These are phyloP conservation scores for Scomber scombrus DNA, from an alignment of 2,113 vertebrate genomes.

Conservation along the genomic window DNA sequence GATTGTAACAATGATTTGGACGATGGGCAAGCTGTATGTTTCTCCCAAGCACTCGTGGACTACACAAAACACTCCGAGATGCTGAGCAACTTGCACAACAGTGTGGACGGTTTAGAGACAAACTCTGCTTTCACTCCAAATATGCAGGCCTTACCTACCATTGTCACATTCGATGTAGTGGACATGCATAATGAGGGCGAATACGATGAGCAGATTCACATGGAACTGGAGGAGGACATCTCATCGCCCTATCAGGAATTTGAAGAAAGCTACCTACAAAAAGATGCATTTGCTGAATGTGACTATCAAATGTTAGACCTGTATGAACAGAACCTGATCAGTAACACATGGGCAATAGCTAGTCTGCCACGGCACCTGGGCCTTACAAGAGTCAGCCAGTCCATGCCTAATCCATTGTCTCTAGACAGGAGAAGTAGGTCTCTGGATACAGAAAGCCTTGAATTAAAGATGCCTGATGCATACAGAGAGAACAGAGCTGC, in stretches of 20 bases:
- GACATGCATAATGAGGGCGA: slow-evolving; percentile 96
- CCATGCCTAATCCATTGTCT: slow-evolving; percentile 86
- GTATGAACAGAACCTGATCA: slow-evolving; percentile 84
- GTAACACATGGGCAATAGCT: slow-evolving; percentile 90
- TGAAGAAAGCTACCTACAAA: slow-evolving; percentile 90
- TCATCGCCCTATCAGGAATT: slow-evolving; percentile 91
- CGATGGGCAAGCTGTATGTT: slow-evolving; percentile 90
- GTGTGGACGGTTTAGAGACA: slow-evolving; percentile 85
- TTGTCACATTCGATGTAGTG: slow-evolving; percentile 96
- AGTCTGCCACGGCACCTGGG: slow-evolving; percentile 93
- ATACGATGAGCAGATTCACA: slow-evolving; percentile 91
- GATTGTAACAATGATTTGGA: slow-evolving; percentile 71
- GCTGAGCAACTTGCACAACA: slow-evolving; percentile 88
- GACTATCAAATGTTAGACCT: slow-evolving; percentile 89
- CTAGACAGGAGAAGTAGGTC: slow-evolving; percentile 92
- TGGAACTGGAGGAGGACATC: slow-evolving; percentile 90
- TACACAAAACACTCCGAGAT: slow-evolving; percentile 91
- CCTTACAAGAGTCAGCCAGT: slow-evolving; percentile 85
- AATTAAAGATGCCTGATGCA: slow-evolving; percentile 84
- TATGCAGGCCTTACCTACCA: slow-evolving; percentile 92
- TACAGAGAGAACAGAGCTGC: slow-evolving; percentile 70
- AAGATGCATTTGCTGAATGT: slow-evolving; percentile 90
- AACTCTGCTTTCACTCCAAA: slow-evolving; percentile 91
- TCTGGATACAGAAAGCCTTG: slow-evolving; percentile 92
- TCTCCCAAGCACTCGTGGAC: slow-evolving; percentile 94